phyloP scores from a whole-genome alignment of 2,888 invertebrate genomes.

The Falcaria lacertinaria region DNA sequence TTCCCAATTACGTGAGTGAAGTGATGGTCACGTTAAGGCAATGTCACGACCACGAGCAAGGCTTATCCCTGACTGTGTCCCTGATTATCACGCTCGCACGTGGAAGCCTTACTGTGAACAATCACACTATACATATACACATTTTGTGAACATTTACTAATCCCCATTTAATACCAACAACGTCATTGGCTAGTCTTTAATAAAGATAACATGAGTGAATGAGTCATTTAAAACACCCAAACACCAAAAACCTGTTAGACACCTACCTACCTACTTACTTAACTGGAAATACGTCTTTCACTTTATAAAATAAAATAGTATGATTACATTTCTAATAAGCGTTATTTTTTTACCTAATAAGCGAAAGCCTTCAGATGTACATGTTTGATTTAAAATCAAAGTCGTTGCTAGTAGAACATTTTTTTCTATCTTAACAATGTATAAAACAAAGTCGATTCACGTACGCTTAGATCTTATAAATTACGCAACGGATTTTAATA shows the following conservation, averaged over 20 bases:
- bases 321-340: background rate
- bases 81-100: conserved; percentile 32
- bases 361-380: no score
- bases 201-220: background rate
- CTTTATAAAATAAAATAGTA: conserved; percentile 5
- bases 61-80: conserved; percentile 61
- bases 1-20: conserved; percentile 41
- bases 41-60: conserved; percentile 50
- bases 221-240: background rate
- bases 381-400: no score
- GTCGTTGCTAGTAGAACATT: no score
- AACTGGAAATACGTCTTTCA: conserved; percentile 14
- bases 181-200: background rate
- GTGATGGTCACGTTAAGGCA: conserved; percentile 29
- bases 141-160: background rate
- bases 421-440: no score
- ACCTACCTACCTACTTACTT: background rate
- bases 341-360: background rate
- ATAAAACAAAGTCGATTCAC: no score
- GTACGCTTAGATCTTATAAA: no score
- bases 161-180: background rate
- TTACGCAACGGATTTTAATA: no score
- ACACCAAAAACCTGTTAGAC: conserved; percentile 2
- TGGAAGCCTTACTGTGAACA: conserved; percentile 35
- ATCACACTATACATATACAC: no score